These are phyloP conservation scores for Drosophila athabasca DNA, from an alignment of 1,140 invertebrate species.

Conservation along the genomic window DNA sequence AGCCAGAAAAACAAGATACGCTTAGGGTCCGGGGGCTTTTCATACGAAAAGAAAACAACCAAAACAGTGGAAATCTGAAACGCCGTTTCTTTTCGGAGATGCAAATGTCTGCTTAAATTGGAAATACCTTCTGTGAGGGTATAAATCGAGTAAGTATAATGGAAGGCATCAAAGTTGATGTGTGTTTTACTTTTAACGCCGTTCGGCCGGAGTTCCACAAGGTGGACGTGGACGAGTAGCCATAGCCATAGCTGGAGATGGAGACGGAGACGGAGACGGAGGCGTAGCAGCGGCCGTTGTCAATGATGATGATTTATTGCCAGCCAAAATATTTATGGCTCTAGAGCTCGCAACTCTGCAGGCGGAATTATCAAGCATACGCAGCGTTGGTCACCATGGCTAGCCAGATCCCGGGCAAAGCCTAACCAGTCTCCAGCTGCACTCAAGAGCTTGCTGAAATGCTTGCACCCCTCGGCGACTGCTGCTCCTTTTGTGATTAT, in stretches of 20 bases:
- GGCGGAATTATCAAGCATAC: constrained; percentile 26
- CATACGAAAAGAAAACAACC: no score
- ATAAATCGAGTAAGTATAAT: constrained; percentile 14
- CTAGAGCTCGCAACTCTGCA: neutral
- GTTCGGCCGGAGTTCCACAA: neutral
- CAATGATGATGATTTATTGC: constrained; percentile 53
- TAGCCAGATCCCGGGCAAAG: no score
- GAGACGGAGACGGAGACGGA: neutral
- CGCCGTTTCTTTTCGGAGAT: no score
- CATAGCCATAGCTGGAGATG: no score
- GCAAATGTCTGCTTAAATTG: no score
- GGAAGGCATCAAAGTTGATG: constrained; percentile 38
- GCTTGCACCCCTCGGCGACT: no score
- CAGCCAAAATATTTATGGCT: constrained; percentile 29
- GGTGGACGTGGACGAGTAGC: neutral
- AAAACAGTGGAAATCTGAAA: no score
- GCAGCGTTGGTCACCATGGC: constrained; percentile 18
- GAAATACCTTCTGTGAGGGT: no score
- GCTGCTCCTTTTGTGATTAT: no score
- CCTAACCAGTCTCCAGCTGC: no score
- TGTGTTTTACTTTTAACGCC: constrained; percentile 39
- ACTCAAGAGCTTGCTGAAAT: no score
- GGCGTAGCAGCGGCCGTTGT: constrained; percentile 14
- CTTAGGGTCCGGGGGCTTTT: no score
- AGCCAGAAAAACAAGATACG: constrained; percentile 5